phyloP scores from a whole-genome alignment of 2,888 invertebrate genomes.

The Pachliopta kotzebuea region DNA sequence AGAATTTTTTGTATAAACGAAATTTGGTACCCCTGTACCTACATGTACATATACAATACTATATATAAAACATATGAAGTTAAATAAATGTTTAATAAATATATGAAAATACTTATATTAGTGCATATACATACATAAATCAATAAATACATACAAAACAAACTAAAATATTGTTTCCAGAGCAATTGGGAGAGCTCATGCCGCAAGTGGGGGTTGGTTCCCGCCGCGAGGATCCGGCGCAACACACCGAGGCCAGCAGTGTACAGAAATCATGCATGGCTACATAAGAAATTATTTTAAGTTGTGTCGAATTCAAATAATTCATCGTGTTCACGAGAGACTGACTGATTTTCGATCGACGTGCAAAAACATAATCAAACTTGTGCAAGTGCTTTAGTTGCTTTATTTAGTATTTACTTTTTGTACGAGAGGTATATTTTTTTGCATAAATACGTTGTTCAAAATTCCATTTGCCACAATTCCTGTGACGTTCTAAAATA shows the following conservation, averaged over 20 bases:
- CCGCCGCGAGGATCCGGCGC: neutral
- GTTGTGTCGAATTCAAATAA: slow-evolving; percentile 41
- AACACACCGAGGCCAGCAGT: slow-evolving; percentile 40
- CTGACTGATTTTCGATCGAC: slow-evolving; percentile 59
- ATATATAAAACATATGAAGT: too few relatives aligned
- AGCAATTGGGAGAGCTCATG: slow-evolving; percentile 50
- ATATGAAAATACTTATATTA: too few relatives aligned
- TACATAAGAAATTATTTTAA: slow-evolving; percentile 60
- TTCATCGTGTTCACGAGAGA: slow-evolving; percentile 68
- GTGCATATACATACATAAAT: too few relatives aligned
- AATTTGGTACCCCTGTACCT: too few relatives aligned
- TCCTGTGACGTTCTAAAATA: slow-evolving; percentile 33
- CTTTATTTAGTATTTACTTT: slow-evolving; percentile 36
- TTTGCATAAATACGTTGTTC: slow-evolving; percentile 72
- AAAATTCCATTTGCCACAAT: slow-evolving; percentile 59
- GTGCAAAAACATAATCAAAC: slow-evolving; percentile 72
- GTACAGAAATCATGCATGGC: slow-evolving; percentile 43
- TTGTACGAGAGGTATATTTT: slow-evolving; percentile 69
- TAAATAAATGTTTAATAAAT: too few relatives aligned
- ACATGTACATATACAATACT: too few relatives aligned
- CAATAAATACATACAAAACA: too few relatives aligned
- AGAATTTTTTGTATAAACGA: too few relatives aligned
- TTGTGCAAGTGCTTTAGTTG: slow-evolving; percentile 53
- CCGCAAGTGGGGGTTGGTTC: neutral
- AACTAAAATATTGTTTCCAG: slow-evolving; percentile 46